These are phyloP conservation scores for Phaonia tiefii DNA, from an alignment of 2,888 invertebrate genomes.

Conservation along the genomic window DNA sequence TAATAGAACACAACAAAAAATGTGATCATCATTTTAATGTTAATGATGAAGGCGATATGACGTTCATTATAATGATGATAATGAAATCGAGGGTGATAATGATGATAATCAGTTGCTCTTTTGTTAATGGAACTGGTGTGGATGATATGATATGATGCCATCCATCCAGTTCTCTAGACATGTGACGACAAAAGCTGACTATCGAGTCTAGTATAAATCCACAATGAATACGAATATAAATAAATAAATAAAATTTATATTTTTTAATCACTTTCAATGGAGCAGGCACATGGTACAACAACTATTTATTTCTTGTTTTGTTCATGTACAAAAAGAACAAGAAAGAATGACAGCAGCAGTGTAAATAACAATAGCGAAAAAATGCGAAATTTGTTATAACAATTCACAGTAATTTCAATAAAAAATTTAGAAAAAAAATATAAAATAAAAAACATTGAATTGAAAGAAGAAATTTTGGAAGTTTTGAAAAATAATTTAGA, in stretches of 20 bases:
- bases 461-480: too few relatives aligned
- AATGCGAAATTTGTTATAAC: slow-evolving; percentile 36
- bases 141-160: slow-evolving; percentile 28
- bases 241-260: slow-evolving; percentile 4
- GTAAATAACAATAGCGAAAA: slow-evolving; percentile 30
- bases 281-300: slow-evolving; percentile 2
- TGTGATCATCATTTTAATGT: not conserved
- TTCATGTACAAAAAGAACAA: slow-evolving; percentile 16
- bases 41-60: not conserved
- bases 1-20: slow-evolving; percentile 12
- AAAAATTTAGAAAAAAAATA: slow-evolving; percentile 49
- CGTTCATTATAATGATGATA: slow-evolving; percentile 1
- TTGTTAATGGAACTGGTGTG: not conserved
- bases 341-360: slow-evolving; percentile 10
- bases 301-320: slow-evolving; percentile 24
- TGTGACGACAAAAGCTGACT: slow-evolving; percentile 18
- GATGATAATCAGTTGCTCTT: not conserved
- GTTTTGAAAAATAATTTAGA: too few relatives aligned
- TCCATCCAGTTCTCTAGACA: too few relatives aligned
- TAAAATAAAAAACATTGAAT: too few relatives aligned
- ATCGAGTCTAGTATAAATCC: not conserved
- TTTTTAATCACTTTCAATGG: slow-evolving; percentile 3
- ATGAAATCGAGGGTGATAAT: not conserved
- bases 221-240: not conserved
- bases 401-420: slow-evolving; percentile 53